Base-by-base conservation (phyloP, 2,888 invertebrate genomes). In the Drosophila hamatofila region DNA sequence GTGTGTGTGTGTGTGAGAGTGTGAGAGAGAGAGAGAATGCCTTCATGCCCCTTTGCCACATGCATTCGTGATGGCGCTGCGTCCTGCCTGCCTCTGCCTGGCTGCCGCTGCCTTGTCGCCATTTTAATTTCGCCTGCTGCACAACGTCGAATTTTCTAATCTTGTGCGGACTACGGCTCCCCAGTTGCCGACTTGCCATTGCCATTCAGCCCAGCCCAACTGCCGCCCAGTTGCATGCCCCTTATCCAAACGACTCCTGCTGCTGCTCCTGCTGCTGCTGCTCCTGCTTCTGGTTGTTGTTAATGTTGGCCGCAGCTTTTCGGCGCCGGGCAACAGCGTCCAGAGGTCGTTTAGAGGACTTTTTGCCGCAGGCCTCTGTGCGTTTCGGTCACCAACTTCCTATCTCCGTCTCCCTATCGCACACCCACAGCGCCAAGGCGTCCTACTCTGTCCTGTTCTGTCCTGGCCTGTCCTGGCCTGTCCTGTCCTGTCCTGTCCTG, bases 261-360 rank as follows among this genome's bases (percentile, higher is more conserved):
- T 30, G 16, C 62, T 25, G 16, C 55, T 16, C 7, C 41, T 48
- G 52, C 30, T 49, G 30, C 52, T 51, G 25, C 60, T 51, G 42
- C 51, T 74, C 46, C 44, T 70, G 71, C 64, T 75, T 4, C 39
- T 52, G 51, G 52, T 57, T 82, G 80, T 82, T 75, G 73, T 72
- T 77, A 54, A 68, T 81, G 75, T 62, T 75, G 71, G 81, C 78
- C 88, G 87, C 84, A 86, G 84, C 81, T 82, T 89, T 88, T 86
- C 78, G 80, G 87, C 80, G 77, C 81, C 83, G 70, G 61, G 56
- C 75, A 63, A 55, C 73, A 68, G 67, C 70, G 73, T 80, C 67
- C 81, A 88, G 89, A 91, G 91, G 91, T 91, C 91, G 82, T 90
- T 91, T 90, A 85, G 80, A 91, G 89, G 91, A 90, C 91, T 84